A percentile compares a stretch with the other conserved stretches of the same genome.
phyloP scores from a whole-genome alignment of 2,113 vertebrate species.

The Cyprinus carpio region DNA sequence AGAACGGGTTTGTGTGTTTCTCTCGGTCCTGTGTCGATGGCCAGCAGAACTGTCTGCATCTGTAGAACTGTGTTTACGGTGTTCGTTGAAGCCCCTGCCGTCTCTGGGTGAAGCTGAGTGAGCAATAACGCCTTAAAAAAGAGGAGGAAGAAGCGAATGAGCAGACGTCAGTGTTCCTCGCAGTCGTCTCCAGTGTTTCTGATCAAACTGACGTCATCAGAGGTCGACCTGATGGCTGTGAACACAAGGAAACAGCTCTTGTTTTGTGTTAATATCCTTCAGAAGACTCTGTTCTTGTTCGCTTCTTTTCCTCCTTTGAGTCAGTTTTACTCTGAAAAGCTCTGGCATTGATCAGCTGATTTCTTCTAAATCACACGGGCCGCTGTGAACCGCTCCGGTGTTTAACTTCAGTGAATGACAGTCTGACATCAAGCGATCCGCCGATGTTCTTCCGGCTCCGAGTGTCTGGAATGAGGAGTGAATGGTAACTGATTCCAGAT shows the following conservation, averaged over 20 bases:
- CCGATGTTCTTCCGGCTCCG: not conserved
- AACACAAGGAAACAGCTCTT: not conserved
- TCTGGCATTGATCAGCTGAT: not conserved
- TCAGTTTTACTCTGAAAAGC: not conserved
- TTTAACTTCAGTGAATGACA: too few species aligned
- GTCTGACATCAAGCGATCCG: not conserved
- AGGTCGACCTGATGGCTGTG: not conserved
- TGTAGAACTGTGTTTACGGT: not conserved
- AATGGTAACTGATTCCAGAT: not conserved
- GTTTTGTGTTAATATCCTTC: not conserved
- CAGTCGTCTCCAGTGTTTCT: not conserved
- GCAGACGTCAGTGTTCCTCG: conserved; percentile 11
- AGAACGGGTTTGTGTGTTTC: not conserved
- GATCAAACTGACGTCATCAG: not conserved
- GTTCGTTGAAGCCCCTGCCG: not conserved
- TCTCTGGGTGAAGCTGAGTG: not conserved
- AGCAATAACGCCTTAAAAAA: conserved; percentile 64
- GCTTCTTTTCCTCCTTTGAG: not conserved
- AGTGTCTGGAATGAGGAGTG: not conserved
- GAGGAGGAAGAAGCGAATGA: not conserved
- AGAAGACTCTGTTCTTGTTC: not conserved
- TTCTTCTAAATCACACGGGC: not conserved
- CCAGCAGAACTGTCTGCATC: not conserved
- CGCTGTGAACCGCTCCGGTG: not conserved
- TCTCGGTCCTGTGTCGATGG: not conserved